A percentile compares a stretch with the other conserved stretches of the same genome.
Evolutionary conservation across 2,113 vertebrate species (phyloP).

Genomic region (Pholis gunnellus): DNA sequence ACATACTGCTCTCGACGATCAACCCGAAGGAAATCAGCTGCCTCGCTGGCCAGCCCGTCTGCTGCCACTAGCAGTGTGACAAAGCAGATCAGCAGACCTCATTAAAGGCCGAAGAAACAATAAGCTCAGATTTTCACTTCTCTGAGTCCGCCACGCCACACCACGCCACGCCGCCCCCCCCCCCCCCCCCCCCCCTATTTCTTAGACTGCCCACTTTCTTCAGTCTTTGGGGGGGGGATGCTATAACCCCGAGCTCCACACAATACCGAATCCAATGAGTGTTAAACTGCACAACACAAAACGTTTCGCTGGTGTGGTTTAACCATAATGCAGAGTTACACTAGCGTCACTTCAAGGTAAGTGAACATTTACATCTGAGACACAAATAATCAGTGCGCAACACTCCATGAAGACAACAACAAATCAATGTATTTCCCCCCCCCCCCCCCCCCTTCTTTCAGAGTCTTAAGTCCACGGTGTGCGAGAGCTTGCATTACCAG

Average conservation of each 20-base stretch:
- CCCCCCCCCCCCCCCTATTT: background rate
- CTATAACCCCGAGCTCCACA: background rate
- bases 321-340: too few relatives aligned
- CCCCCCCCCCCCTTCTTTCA: background rate
- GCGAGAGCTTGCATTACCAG: background rate
- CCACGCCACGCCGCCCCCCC: too few relatives aligned
- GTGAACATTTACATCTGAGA: background rate
- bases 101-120: slow-evolving; percentile 71
- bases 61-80: slow-evolving; percentile 56
- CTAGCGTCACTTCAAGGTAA: too few relatives aligned
- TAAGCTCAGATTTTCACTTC: slow-evolving; percentile 73
- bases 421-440: background rate
- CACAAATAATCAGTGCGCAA: background rate
- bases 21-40: slow-evolving; percentile 62
- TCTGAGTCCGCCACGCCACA: too few relatives aligned
- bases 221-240: background rate
- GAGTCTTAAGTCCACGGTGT: accelerated
- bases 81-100: slow-evolving; percentile 77
- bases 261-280: background rate
- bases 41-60: slow-evolving; percentile 50
- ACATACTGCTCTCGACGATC: slow-evolving; percentile 72
- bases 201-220: slow-evolving; percentile 2
- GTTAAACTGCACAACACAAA: background rate
- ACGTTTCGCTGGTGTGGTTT: too few relatives aligned
- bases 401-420: background rate